Base-by-base conservation (phyloP, 2,113 vertebrate genomes). In the Probosciger aterrimus region DNA sequence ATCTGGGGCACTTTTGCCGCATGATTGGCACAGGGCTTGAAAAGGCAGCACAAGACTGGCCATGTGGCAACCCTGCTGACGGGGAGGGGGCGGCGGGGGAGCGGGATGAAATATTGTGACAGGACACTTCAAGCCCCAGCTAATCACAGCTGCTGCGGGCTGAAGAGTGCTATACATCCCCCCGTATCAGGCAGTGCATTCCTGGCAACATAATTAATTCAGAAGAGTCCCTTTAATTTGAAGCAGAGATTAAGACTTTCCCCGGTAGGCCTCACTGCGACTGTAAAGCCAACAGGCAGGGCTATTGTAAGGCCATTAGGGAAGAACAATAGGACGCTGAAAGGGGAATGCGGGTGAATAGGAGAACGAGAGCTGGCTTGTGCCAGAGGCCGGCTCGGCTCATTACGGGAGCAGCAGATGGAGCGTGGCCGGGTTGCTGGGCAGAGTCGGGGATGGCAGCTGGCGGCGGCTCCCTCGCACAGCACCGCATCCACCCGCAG, bases 391-490 rank as follows among this genome's bases (percentile, higher is more conserved):
- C 79, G 63, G 90, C 74, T 95, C 87, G 90, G 63, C 97, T 98
- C 96, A 98, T 97, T 97, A 94, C 77, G 86, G 97, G 92, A 92
- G 96, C 96, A 24, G 98, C 98, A 98, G 98, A 98, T 98, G 98
- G 98, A 98, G 97, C 96, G 93, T 96, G 97, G 97, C 96, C 96
- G 71, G 91, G 98, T 98, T 98, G 98, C 98, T 43, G 96, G 97
- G 98, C 98, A 98, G 98, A 98, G 92, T 79, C 55, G 44, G 82
- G 68, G 70, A 62, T 37, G 91, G 84, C 90, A 94, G 96, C 96
- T 96, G 96, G 82, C 78, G 74, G 43, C 69, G 24, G 67, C 80
- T 83, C 55, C 55, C 23, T 64, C 13, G 37, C 92, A 8, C 75
- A 8, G n/a, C 86, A 53, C 47, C 28, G 55, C 31, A 57, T 57